Evolutionary conservation across 2,113 vertebrate genomes (phyloP).

Genomic region (Cairina moschata): DNA sequence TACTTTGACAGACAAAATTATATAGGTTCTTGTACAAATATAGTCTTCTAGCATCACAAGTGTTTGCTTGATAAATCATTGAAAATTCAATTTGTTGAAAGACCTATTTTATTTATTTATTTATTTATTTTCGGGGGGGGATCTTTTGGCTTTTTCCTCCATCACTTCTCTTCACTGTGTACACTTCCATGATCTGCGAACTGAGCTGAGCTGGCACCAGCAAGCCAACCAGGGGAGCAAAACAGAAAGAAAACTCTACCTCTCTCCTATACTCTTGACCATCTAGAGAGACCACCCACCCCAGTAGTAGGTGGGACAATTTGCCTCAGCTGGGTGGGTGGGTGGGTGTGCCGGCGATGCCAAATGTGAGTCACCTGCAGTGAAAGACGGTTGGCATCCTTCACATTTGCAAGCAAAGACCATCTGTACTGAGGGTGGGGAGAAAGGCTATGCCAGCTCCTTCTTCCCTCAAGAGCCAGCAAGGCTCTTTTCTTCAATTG

Average conservation of each 20-base stretch:
- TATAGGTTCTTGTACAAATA: not conserved
- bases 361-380: not conserved
- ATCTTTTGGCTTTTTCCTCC: not conserved
- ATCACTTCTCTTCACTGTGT: not conserved
- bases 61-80: not conserved
- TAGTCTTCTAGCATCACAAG: not conserved
- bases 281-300: not conserved
- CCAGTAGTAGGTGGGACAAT: not conserved
- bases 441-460: not conserved
- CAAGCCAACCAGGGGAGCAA: fast-evolving
- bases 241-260: not conserved
- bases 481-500: not conserved
- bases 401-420: not conserved
- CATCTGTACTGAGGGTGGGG: not conserved
- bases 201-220: not conserved
- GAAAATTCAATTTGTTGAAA: not conserved
- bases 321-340: not conserved
- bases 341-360: fast-evolving
- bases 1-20: not conserved
- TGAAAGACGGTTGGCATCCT: not conserved
- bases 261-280: fast-evolving
- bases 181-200: not conserved
- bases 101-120: not conserved
- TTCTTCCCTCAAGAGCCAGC: not conserved
- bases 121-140: not conserved